Evolutionary conservation across 2,113 vertebrate species (phyloP), one percentile per base, ranked within the genome.

Genomic region (Hyaena hyaena): DNA sequence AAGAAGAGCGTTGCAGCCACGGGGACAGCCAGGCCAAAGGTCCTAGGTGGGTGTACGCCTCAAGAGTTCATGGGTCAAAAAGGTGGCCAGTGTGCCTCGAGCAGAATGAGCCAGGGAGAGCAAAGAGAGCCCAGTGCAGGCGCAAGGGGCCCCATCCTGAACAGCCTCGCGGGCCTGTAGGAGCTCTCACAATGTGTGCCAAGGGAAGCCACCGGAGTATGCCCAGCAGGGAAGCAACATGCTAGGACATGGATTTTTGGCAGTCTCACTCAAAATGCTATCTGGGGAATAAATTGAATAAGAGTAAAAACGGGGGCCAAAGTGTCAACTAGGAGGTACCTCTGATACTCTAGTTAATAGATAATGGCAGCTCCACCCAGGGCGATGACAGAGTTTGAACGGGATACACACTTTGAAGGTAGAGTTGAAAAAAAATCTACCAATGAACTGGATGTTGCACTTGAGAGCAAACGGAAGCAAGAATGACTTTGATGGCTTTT

Each of bases 111-210:
- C 24, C 45, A 9, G n/a, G 23, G 8, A 19, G 23, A 45, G 3
- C 63, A 11, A 21, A 7, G 23, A 43, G 66, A 71, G 16, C 24
- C 39, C 19, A 26, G 0, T 39, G 35, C 6, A 45, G 26, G 24
- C 39, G 31, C 4, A 24, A 8, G 9, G 12, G 35, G 3, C 21
- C 35, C 43, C 4, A 24, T 12, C 7, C 33, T 3, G 0, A 7
- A 35, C 43, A 16, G 19, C 43, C 19, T 12, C 33, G 16, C 7
- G 8, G 17, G 21, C 58, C 50, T 26, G 11, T 9, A 50, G 55
- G 48, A 58, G 19, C 55, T 74, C 58, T 50, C 91, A 55, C 1
- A 0, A 7, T 19, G 12, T 17, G 14, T 17, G 5, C 35, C 11
- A 5, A 0, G 3, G n/a, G 79, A 82, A 65, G 33, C 43, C 79